phyloP scores from a whole-genome alignment of 2,113 vertebrate species.

The Mobula birostris region DNA sequence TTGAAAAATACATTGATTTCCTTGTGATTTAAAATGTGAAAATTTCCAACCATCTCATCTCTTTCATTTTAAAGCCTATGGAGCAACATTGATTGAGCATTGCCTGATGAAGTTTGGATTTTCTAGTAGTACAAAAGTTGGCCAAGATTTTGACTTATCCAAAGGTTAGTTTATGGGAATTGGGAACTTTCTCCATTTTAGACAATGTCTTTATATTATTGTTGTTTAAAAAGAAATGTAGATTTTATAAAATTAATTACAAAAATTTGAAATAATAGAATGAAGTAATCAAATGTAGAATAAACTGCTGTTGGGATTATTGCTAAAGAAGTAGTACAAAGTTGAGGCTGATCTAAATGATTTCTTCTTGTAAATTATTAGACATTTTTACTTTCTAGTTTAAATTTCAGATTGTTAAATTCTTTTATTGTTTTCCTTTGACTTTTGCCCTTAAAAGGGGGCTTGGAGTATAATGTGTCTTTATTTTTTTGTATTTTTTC shows the following conservation, averaged over 20 bases:
- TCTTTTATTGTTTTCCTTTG: neutral
- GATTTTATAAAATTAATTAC: neutral
- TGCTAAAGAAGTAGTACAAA: neutral
- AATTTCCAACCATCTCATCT: neutral
- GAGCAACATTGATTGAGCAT: conserved; percentile 86
- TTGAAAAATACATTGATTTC: conserved; percentile 24
- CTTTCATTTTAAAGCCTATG: conserved; percentile 66
- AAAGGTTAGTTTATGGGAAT: conserved; percentile 48
- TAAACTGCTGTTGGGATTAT: neutral
- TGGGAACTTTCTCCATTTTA: neutral
- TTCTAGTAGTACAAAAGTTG: conserved; percentile 65
- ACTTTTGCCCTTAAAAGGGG: too few species aligned
- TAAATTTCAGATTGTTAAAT: neutral
- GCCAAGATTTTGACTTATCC: conserved; percentile 59
- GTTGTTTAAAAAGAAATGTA: neutral
- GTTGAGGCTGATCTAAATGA: neutral
- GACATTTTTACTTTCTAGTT: neutral
- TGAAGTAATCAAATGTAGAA: neutral
- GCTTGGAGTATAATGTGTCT: too few species aligned
- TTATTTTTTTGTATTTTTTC: too few species aligned
- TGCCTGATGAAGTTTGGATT: conserved; percentile 81
- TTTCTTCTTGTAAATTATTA: neutral
- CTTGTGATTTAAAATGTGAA: conserved; percentile 12
- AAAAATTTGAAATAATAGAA: too few species aligned
- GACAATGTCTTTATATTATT: neutral